Evolutionary conservation across 2,113 vertebrate genomes (phyloP).

Genomic region (Heliornis fulica): DNA sequence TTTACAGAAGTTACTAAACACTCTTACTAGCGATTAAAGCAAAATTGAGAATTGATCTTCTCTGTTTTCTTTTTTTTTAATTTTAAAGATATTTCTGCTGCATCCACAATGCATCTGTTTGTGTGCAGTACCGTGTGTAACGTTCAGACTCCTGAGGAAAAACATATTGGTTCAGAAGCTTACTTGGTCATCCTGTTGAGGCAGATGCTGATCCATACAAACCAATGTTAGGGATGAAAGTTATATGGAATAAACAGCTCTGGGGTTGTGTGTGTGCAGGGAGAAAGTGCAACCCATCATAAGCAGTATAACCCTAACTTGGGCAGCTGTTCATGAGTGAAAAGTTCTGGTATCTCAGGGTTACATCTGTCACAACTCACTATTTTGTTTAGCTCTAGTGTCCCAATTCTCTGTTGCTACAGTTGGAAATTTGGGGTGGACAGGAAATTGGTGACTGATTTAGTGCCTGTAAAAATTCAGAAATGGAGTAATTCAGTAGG

Average conservation of each 20-base stretch:
- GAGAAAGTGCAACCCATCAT: background rate
- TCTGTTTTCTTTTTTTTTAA: fast-evolving
- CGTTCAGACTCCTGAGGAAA: background rate
- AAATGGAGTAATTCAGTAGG: background rate
- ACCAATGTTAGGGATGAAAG: background rate
- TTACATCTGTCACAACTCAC: background rate
- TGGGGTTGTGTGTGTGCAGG: fast-evolving
- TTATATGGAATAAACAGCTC: background rate
- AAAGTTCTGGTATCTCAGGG: background rate
- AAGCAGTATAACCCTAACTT: background rate
- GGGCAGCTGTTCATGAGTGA: background rate
- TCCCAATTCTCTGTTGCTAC: background rate
- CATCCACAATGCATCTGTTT: background rate
- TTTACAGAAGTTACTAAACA: background rate
- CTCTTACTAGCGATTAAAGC: background rate
- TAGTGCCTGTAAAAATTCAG: background rate
- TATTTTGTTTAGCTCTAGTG: background rate
- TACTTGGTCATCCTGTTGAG: background rate
- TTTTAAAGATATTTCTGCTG: background rate
- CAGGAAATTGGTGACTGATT: background rate
- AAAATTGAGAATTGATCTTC: background rate
- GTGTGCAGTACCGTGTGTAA: background rate
- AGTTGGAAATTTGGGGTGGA: background rate
- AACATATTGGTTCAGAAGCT: background rate
- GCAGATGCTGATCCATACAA: background rate